Evolutionary conservation across 2,113 vertebrate genomes (phyloP).

Genomic region (Oriolus oriolus): DNA sequence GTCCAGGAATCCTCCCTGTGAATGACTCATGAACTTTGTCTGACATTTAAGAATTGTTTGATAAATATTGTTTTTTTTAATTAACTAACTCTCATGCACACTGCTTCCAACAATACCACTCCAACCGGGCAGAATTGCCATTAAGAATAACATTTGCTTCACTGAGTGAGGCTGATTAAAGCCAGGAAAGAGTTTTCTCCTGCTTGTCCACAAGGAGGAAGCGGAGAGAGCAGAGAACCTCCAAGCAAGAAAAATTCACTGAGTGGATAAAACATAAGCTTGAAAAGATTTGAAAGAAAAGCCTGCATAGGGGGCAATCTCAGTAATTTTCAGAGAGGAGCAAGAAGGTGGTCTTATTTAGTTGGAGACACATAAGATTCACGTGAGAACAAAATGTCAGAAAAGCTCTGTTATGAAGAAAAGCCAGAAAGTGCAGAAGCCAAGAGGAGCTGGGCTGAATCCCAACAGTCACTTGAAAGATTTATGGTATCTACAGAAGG

Average conservation of each 20-base stretch:
- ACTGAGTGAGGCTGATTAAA: background rate
- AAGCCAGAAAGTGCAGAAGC: background rate
- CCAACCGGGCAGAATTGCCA: background rate
- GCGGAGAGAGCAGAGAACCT: background rate
- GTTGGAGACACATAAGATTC: background rate
- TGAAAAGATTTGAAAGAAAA: background rate
- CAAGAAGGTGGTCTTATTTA: background rate
- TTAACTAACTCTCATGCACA: background rate
- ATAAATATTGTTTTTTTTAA: background rate
- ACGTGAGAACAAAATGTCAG: background rate
- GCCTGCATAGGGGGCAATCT: background rate
- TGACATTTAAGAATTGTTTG: background rate
- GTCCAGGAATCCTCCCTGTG: background rate
- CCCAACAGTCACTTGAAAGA: background rate
- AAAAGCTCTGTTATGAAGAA: background rate
- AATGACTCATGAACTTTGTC: background rate
- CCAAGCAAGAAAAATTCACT: background rate
- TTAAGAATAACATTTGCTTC: background rate
- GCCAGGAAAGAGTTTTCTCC: background rate
- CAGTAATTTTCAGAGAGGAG: background rate
- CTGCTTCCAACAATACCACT: background rate
- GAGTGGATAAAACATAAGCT: background rate
- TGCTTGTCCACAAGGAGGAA: background rate
- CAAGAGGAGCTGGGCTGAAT: slow-evolving; percentile 3
- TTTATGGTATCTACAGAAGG: slow-evolving; percentile 18